Evolutionary conservation across 2,888 invertebrate genomes (phyloP).

Genomic region (Anaspis maculata): DNA sequence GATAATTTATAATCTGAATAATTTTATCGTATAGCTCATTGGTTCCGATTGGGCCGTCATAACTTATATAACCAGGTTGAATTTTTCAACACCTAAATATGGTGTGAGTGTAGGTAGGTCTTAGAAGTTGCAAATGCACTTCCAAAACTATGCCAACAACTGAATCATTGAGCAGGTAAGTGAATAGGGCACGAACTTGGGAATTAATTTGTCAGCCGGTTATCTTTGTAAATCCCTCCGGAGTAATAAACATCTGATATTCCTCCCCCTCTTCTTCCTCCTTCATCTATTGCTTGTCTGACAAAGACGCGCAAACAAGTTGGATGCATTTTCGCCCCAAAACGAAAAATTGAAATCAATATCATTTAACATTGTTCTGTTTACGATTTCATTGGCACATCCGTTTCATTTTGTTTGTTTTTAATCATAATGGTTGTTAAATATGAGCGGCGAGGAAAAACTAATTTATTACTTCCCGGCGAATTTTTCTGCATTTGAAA

Average conservation of each 20-base stretch:
- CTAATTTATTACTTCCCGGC: not conserved
- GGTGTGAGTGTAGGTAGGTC: no score
- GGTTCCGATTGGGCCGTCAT: no score
- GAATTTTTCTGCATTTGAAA: not conserved
- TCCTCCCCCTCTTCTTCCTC: not conserved
- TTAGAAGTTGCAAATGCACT: no score
- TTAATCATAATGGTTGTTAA: not conserved
- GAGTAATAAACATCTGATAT: not conserved
- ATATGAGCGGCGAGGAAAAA: not conserved
- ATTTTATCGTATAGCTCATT: no score
- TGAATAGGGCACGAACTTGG: no score
- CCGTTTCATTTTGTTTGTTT: not conserved
- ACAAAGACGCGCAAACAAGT: constrained; percentile 4
- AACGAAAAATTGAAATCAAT: constrained; percentile 1
- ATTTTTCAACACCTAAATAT: no score
- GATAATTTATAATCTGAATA: no score
- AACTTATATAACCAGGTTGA: no score
- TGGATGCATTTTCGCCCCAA: constrained; percentile 3
- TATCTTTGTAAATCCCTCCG: not conserved
- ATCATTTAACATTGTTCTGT: constrained; percentile 1
- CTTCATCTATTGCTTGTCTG: constrained; percentile 1
- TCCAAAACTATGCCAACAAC: no score
- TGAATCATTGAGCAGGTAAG: no score
- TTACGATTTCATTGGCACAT: no score
- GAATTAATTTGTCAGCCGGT: no score